Evolutionary conservation across 2,113 vertebrate genomes (phyloP).

Genomic region (Cariama cristata): DNA sequence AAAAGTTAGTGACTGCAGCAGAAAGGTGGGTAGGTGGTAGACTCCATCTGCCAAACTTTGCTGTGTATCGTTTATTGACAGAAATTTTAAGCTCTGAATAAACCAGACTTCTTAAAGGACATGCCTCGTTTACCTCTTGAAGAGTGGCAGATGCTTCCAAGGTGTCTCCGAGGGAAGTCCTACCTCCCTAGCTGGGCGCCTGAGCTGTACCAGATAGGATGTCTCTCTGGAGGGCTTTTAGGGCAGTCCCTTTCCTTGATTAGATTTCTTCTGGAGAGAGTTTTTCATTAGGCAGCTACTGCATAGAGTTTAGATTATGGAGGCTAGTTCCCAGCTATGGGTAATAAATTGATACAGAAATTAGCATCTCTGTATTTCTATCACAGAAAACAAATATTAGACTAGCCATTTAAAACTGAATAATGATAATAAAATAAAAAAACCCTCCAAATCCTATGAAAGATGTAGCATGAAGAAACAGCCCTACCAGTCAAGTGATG

Average conservation of each 20-base stretch:
- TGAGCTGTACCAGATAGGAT: neutral
- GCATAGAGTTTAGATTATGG: neutral
- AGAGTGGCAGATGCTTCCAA: neutral
- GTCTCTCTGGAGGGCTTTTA: neutral
- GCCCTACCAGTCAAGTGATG: neutral
- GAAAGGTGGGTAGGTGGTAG: neutral
- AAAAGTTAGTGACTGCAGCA: neutral
- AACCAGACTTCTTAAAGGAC: neutral
- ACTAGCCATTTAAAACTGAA: neutral
- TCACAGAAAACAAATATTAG: neutral
- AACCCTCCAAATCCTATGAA: rapidly evolving
- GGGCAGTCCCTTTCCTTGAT: neutral
- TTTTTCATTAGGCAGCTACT: neutral
- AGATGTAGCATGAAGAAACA: neutral
- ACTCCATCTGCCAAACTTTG: neutral
- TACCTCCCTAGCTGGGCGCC: neutral
- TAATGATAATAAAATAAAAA: neutral
- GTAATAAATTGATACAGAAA: neutral
- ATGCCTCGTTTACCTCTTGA: neutral
- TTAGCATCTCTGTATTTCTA: neutral
- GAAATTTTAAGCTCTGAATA: neutral
- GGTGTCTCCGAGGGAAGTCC: neutral
- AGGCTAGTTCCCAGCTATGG: neutral
- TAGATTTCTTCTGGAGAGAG: neutral
- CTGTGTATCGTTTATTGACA: rapidly evolving